Evolutionary conservation across 2,113 vertebrate species (phyloP).

Genomic region (Acanthochromis polyacanthus): DNA sequence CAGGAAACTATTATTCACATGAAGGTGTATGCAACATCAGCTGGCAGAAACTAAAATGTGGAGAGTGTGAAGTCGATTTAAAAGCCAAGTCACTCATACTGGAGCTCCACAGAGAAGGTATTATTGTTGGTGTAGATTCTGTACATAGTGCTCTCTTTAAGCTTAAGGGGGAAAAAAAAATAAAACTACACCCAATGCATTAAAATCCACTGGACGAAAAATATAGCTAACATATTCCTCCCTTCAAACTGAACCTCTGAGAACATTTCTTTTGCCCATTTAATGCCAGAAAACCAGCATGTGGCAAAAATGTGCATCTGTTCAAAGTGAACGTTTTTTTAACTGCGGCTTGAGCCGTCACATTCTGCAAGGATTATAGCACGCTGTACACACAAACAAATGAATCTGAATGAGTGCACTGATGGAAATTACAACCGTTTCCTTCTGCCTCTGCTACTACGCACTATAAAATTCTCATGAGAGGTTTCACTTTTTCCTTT

Average conservation of each 20-base stretch:
- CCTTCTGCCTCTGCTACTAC: neutral
- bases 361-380: neutral
- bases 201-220: neutral
- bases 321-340: neutral
- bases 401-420: neutral
- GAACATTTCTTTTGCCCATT: neutral
- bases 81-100: conserved; percentile 5
- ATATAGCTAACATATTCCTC: neutral
- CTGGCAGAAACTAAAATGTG: neutral
- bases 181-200: neutral
- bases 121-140: conserved; percentile 6
- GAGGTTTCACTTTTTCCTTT: conserved; percentile 24
- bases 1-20: conserved; percentile 27
- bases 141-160: neutral
- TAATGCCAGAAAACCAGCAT: neutral
- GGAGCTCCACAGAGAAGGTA: neutral
- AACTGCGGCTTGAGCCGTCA: neutral
- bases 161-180: neutral
- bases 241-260: neutral
- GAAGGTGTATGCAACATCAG: conserved; percentile 1
- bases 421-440: neutral
- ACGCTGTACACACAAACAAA: neutral
- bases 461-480: conserved; percentile 11
- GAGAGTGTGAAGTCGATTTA: conserved; percentile 6
- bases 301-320: neutral